Conservation (phyloP, 2,797 vertebrate genomes). For the Pipistrellus pygmaeus region DNA sequence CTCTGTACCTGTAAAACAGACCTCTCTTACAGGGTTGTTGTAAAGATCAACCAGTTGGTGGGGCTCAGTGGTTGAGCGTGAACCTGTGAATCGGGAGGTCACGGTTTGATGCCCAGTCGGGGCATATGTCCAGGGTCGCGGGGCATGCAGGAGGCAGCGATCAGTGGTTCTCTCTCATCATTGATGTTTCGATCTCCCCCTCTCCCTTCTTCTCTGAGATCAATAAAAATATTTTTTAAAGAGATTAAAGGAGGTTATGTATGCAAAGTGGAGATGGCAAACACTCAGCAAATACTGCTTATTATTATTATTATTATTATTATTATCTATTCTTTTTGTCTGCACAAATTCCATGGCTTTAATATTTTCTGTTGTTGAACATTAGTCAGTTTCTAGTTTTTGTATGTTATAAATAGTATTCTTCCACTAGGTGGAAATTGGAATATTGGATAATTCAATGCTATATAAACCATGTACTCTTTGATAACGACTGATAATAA, state of each 20-base stretch:
- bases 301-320: neutral
- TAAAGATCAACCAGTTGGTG: neutral
- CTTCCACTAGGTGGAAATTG: neutral
- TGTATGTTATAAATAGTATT: neutral
- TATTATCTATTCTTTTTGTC: neutral
- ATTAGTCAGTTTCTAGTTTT: neutral
- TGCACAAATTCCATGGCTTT: neutral
- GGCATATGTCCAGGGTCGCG: neutral
- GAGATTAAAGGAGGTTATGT: neutral
- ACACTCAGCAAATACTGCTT: neutral
- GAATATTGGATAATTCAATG: neutral
- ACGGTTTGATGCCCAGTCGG: neutral
- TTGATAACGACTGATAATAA: neutral
- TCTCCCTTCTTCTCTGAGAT: neutral
- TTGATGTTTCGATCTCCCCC: neutral
- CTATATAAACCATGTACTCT: neutral
- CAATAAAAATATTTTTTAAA: neutral
- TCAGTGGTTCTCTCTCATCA: neutral
- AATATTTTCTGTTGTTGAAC: neutral
- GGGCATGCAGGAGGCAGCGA: neutral
- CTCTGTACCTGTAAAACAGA: neutral
- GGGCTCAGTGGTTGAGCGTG: neutral
- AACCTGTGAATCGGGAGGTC: neutral
- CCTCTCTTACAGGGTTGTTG: neutral
- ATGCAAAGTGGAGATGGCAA: neutral